Evolutionary conservation across 2,113 vertebrate species (phyloP).

Genomic region (Tringa solitaria): DNA sequence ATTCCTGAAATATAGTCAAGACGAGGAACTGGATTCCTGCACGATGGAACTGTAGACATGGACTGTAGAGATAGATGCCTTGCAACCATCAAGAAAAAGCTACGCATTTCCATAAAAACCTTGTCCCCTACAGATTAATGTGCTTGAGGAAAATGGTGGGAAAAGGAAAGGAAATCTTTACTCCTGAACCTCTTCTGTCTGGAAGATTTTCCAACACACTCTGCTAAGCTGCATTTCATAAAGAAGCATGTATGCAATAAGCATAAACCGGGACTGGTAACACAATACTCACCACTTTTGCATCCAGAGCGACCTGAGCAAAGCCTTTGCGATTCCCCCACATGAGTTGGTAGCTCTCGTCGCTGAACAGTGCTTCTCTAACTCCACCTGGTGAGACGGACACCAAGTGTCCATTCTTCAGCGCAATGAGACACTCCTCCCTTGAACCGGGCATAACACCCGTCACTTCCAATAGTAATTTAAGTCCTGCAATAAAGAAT

Average conservation of each 20-base stretch:
- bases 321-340: slow-evolving; percentile 88
- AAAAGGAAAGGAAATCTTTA: not conserved
- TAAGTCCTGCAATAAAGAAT: slow-evolving; percentile 75
- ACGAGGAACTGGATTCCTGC: not conserved
- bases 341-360: slow-evolving; percentile 81
- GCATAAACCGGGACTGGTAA: not conserved
- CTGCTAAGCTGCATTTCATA: not conserved
- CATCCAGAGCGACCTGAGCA: slow-evolving; percentile 85
- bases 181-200: not conserved
- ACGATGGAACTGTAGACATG: not conserved
- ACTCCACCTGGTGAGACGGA: slow-evolving; percentile 86
- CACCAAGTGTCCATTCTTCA: slow-evolving; percentile 81
- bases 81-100: not conserved
- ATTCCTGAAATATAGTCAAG: not conserved
- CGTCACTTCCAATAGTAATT: slow-evolving; percentile 81
- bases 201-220: not conserved
- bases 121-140: not conserved
- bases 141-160: not conserved
- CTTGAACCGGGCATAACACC: slow-evolving; percentile 85
- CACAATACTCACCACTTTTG: slow-evolving; percentile 74
- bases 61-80: not conserved
- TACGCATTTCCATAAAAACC: not conserved
- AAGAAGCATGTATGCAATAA: not conserved
- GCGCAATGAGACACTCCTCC: slow-evolving; percentile 82
- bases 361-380: slow-evolving; percentile 85